These are phyloP conservation scores for Darevskia nairensis DNA, from an alignment of 2,797 vertebrate genomes.

Conservation along the genomic window DNA sequence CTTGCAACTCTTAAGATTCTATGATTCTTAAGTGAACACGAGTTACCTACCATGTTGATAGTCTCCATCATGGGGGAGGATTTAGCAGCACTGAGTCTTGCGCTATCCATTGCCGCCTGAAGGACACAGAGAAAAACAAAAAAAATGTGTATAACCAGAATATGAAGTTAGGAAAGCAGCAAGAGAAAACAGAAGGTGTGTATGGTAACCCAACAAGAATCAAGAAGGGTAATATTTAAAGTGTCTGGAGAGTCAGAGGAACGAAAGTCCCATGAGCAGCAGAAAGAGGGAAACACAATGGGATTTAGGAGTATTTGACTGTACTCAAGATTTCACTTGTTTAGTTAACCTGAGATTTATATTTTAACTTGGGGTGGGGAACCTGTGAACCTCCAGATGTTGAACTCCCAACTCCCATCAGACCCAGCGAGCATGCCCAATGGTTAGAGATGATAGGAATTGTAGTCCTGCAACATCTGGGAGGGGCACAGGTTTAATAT, in stretches of 20 bases:
- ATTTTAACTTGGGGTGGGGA: not conserved
- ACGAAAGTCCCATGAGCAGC: too few relatives aligned
- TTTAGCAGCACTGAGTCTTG: slow-evolving; percentile 95
- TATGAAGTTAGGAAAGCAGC: not conserved
- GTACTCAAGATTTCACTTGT: not conserved
- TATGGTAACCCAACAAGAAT: not conserved
- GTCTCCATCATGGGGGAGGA: slow-evolving; percentile 99
- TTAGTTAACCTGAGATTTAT: not conserved
- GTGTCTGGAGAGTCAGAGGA: not conserved
- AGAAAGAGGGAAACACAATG: not conserved
- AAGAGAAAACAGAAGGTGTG: not conserved
- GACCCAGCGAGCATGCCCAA: not conserved
- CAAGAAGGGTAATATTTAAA: not conserved
- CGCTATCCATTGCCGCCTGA: slow-evolving; percentile 95
- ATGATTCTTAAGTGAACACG: not conserved
- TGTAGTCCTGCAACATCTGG: too few relatives aligned
- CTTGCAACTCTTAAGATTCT: too few relatives aligned
- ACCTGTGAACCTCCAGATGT: not conserved
- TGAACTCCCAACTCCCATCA: not conserved
- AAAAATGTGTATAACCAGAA: not conserved
- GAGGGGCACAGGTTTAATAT: too few relatives aligned
- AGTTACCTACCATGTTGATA: slow-evolving; percentile 90
- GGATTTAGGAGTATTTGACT: not conserved
- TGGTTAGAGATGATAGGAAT: too few relatives aligned
- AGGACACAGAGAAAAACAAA: not conserved